phyloP scores from a whole-genome alignment of 2,113 vertebrate genomes.

The Otus sunia region DNA sequence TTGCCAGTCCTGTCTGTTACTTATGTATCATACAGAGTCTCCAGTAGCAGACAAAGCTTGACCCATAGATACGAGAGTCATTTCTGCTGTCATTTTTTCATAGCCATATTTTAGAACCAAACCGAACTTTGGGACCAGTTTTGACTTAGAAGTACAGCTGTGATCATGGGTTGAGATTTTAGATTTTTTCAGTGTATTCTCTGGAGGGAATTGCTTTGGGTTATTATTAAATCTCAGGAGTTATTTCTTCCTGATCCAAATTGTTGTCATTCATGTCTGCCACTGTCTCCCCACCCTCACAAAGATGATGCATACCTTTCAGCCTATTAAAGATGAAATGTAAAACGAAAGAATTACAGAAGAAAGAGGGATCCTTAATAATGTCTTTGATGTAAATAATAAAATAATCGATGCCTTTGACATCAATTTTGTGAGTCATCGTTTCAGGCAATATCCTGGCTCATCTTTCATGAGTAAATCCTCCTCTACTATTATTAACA shows the following conservation, averaged over 20 bases:
- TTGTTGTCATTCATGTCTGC: background rate
- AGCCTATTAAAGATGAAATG: background rate
- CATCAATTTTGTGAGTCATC: background rate
- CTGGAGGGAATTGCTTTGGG: background rate
- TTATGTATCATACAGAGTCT: background rate
- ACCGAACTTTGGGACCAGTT: background rate
- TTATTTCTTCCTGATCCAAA: background rate
- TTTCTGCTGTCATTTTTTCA: background rate
- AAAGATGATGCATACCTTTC: background rate
- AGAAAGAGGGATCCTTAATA: background rate
- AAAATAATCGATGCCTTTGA: background rate
- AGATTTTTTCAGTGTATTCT: background rate
- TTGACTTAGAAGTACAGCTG: background rate
- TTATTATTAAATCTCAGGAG: background rate
- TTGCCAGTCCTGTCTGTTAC: background rate
- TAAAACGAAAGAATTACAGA: background rate
- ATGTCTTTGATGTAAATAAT: background rate
- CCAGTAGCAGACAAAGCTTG: background rate
- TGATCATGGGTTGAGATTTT: background rate
- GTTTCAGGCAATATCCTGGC: background rate
- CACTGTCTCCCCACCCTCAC: accelerated
- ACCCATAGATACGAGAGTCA: accelerated
- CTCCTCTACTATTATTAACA: background rate
- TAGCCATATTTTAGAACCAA: background rate
- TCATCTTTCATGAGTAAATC: background rate